Conservation (phyloP, 92 coral and sea anemone species). For the Isaurus tuberculatus region DNA sequence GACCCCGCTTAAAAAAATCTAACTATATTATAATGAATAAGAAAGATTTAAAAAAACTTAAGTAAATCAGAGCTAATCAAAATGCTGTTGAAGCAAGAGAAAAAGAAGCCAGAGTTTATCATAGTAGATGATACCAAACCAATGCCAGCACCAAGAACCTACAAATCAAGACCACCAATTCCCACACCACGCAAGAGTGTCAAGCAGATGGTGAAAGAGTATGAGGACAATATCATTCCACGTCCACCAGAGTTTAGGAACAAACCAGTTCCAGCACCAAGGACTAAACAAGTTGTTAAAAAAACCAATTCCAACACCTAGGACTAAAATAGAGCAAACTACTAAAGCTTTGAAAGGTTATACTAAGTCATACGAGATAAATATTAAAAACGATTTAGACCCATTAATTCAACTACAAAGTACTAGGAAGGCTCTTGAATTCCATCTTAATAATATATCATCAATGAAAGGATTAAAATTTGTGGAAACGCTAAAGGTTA, state of each 20-base stretch:
- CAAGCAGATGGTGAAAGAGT: background rate
- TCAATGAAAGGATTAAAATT: too few species aligned
- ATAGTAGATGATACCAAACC: too few species aligned
- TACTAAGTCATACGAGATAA: background rate
- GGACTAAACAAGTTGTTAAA: background rate
- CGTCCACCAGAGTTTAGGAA: background rate
- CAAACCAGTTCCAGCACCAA: too few species aligned
- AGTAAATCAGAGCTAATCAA: too few species aligned
- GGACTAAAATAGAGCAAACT: constrained; percentile 16
- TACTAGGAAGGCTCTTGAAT: constrained; percentile 40
- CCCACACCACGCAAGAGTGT: background rate
- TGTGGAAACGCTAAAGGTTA: constrained; percentile 43
- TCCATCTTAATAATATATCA: background rate
- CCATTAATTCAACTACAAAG: background rate
- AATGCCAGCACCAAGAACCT: too few species aligned
- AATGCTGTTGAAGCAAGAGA: too few species aligned
- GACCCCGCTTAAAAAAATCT: too few species aligned
- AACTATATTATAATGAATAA: too few species aligned
- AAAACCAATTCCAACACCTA: background rate
- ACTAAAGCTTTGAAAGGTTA: constrained; percentile 19
- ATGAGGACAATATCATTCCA: constrained; percentile 14
- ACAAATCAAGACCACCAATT: background rate
- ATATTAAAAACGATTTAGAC: background rate
- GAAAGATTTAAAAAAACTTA: too few species aligned
- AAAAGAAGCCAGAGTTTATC: too few species aligned